Evolutionary conservation across 2,113 vertebrate species (phyloP), one percentile per base, ranked within the genome.

Genomic region (Chrysochloris asiatica): DNA sequence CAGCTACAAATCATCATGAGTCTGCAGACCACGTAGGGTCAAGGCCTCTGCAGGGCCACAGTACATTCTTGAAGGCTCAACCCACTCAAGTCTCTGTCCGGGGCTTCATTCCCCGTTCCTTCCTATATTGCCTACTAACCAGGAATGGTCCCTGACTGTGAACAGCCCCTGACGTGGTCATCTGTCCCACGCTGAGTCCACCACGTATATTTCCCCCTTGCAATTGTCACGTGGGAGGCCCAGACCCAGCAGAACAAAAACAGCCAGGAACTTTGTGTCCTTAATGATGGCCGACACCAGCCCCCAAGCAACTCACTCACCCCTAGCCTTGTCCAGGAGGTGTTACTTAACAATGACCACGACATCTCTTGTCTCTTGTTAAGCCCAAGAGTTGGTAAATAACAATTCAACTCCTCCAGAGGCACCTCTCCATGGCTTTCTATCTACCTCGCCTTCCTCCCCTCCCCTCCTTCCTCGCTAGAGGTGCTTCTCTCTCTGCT

Each of bases 371-470:
- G 61, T 61, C 52, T 33, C 69, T 21, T 43, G 54, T 43, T n/a
- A 92, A 84, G 24, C 87, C 63, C n/a, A 47, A 69, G 17, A 17
- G 5, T n/a, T 4, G 0, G 80, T 61, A 93, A 77, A 84, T 13
- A 73, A 81, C 69, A 63, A 21, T 41, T 63, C 3, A 0, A 6
- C n/a, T 75, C 61, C 13, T 2, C 4, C 1, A 3, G 5, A 63
- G 4, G 1, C 8, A 22, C 1, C 22, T 36, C 54, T 36, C n/a
- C 3, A n/a, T 1, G 21, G n/a, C 0, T 12, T 33, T 26, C 65
- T 19, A 1, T 47, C n/a, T 61, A 19, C 28, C 72, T 17, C 26
- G 43, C 47, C 72, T 45, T 72, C 54, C 16, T 45, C 43, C 50
- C 76, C 19, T 54, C 24, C 33, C 80, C 28, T 50, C 28, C 43